These are phyloP conservation scores for Chloroceryle amazona DNA, from an alignment of 2,797 vertebrate species.

Conservation along the genomic window DNA sequence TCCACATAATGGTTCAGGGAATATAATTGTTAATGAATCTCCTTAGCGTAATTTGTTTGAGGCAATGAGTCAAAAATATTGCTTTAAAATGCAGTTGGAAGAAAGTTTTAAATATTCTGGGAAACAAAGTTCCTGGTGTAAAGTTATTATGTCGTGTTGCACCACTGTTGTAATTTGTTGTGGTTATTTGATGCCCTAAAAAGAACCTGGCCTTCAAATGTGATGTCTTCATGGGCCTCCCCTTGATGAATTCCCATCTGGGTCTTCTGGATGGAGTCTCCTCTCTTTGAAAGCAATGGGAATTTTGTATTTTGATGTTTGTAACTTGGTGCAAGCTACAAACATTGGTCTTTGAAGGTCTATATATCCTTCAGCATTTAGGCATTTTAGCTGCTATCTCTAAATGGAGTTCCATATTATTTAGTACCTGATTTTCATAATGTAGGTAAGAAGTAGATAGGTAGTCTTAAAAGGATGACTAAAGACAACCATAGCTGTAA, in stretches of 20 bases:
- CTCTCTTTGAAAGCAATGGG: not conserved
- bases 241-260: not conserved
- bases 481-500: not conserved
- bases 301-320: not conserved
- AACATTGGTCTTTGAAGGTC: not conserved
- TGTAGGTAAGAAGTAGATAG: not conserved
- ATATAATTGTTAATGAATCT: not conserved
- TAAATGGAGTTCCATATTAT: not conserved
- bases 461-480: not conserved
- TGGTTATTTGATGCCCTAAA: not conserved
- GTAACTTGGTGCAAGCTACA: not conserved
- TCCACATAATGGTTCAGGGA: not conserved
- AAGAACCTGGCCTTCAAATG: not conserved
- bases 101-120: not conserved
- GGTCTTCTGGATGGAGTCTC: not conserved
- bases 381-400: not conserved
- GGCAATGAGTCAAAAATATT: not conserved
- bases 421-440: not conserved
- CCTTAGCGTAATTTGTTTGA: not conserved
- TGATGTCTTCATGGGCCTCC: not conserved
- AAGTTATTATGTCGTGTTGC: not conserved
- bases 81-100: not conserved
- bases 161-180: not conserved
- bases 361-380: not conserved
- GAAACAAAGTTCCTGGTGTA: not conserved